phyloP scores from a whole-genome alignment of 92 coral and sea anemone genomes.

The Porites lobata region DNA sequence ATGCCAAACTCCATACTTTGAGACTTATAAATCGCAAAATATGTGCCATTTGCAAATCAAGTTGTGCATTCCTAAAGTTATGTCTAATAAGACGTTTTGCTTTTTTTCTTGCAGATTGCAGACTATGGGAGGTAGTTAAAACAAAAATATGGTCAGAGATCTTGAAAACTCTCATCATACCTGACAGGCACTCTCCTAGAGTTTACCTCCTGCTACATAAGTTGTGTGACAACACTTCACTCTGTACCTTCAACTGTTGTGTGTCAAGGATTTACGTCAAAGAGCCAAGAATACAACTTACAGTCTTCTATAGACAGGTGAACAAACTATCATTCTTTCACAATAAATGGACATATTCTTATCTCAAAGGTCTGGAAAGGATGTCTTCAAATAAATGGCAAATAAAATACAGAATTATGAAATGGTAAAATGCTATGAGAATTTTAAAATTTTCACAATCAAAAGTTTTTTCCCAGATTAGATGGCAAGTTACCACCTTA shows the following conservation, averaged over 20 bases:
- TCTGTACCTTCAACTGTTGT: neutral
- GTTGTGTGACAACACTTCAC: neutral
- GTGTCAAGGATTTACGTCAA: neutral
- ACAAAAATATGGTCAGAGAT: neutral
- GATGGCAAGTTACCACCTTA: neutral
- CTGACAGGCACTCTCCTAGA: neutral
- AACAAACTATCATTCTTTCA: neutral
- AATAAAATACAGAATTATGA: neutral
- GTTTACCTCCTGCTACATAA: neutral
- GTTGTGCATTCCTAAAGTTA: too few relatives aligned
- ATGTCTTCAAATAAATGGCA: neutral
- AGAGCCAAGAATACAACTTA: neutral
- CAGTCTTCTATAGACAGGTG: neutral
- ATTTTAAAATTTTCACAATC: too few relatives aligned
- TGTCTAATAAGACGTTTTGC: too few relatives aligned
- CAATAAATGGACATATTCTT: neutral
- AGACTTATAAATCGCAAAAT: too few relatives aligned
- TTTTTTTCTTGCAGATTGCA: conserved; percentile 67
- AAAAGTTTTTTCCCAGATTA: neutral
- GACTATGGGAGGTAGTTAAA: conserved; percentile 79
- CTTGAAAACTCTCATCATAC: too few relatives aligned
- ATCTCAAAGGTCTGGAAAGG: neutral
- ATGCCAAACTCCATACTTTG: too few relatives aligned
- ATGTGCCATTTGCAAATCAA: too few relatives aligned
- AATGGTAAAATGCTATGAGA: too few relatives aligned